Evolutionary conservation across 2,113 vertebrate species (phyloP), one percentile per base, ranked within the genome.

Genomic region (Loxodonta africana): DNA sequence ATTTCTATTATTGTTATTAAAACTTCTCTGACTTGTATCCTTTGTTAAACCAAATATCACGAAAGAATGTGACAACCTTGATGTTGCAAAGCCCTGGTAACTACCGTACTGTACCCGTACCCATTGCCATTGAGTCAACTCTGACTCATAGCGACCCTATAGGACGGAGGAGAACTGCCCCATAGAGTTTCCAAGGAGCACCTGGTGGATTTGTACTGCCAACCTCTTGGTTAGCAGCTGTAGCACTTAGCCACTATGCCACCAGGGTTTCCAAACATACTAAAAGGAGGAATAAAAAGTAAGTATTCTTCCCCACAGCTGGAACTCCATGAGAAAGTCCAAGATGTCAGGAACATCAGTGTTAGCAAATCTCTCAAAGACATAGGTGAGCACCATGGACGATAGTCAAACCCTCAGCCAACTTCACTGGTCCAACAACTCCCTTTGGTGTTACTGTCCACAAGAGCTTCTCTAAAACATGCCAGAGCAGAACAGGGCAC

Each of bases 41-140:
- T 83, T 94, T 48, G 30, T 71, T 84, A 90, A 65, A 67, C 57
- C 33, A 76, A 83, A 95, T 82, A 37, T 57, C 44, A 23, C 17
- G 92, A 82, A 9, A 94, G 37, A 83, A 23, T 25, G 20, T 67
- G 30, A 83, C 33, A 74, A 81, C 2, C 53, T 69, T 28, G 6
- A 30, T 88, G 30, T 28, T 48, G 28, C 26, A 88, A 83, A 81
- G 23, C 23, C 18, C 46, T 60, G 25, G 15, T 37, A 76, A 84
- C 4, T 46, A 25, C 84, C 90, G 37, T 37, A 37, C 37, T 37
- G 37, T 37, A 37, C 37, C 37, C 37, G 2, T 37, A 37, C 37
- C 37, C 37, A 37, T 37, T 37, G 37, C 37, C 37, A 37, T 37
- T 37, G 37, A 37, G 37, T 37, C 37, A 37, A 37, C 37, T 37